Base-by-base conservation (phyloP, 2,797 vertebrate genomes). In the Taeniopygia guttata region DNA sequence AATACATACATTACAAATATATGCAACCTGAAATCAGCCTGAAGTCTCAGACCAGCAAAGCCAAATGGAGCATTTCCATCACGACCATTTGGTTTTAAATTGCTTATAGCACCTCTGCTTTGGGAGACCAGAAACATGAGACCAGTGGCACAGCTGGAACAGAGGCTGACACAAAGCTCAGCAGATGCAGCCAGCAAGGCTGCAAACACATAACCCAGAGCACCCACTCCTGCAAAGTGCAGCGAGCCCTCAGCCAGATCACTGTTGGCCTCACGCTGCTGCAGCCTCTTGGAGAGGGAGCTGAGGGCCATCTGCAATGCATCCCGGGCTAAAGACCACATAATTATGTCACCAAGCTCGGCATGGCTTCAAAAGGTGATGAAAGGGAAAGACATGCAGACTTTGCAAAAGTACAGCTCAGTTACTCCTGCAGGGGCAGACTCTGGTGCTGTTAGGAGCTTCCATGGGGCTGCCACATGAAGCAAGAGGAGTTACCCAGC, bases 41-140 rank as follows among this genome's bases (percentile, higher is more conserved):
- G 58, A 90, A 95, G 67, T 79, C 77, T 92, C 83, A 90, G 73
- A 84, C 68, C 87, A 89, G 73, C 52, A 40, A 42, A 95, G 79
- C 34, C 78, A 87, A 87, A 73, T 21, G 40, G 43, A 91, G 36
- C 43, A 51, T 62, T 75, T 45, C 74, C 76, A 87, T 38, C 52
- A 43, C 42, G 52, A 25, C 19, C 42, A 16, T 78, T 77, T 5
- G 4, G 59, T 86, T 74, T 88, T 38, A 15, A 63, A 59, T 38
- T 74, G 54, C 56, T 93, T 73, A 20, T 30, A 70, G 70, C 20
- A 66, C 46, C 72, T 62, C 74, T 80, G 62, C 66, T 94, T 38
- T 43, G 66, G 79, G 90, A 92, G 18, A 89, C 38, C 87, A 87
- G 58, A 87, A 45, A 63, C 7, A 7, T 68, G 72, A 78, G 77